phyloP scores from a whole-genome alignment of 2,113 vertebrate species.

The Archilochus colubris region DNA sequence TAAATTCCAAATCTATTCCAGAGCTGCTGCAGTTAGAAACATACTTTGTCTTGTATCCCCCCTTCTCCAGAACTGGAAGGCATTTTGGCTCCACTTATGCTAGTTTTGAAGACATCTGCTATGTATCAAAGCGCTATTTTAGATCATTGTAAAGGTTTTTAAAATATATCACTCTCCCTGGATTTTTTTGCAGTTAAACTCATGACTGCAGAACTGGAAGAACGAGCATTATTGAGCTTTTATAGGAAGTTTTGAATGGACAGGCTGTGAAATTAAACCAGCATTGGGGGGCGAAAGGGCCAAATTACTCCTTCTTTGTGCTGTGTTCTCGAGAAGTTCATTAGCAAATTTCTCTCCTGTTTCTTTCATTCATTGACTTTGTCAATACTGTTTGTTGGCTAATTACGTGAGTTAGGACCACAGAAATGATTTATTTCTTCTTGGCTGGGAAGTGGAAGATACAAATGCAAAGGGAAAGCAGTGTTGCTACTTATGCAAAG shows the following conservation, averaged over 20 bases:
- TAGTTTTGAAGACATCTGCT: conserved; percentile 47
- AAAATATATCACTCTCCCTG: conserved; percentile 3
- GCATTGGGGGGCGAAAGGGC: fast-evolving
- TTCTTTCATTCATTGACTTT: not conserved
- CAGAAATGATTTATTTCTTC: not conserved
- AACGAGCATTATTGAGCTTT: not conserved
- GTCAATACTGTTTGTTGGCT: not conserved
- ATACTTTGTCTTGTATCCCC: conserved; percentile 25
- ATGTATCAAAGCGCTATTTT: conserved; percentile 42
- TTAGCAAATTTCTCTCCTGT: not conserved
- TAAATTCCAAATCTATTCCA: conserved; percentile 7
- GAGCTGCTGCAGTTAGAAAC: conserved; percentile 4
- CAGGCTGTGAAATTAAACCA: conserved; percentile 27
- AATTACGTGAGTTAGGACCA: not conserved
- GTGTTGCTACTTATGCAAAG: not conserved
- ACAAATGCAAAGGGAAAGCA: not conserved
- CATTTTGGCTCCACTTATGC: conserved; percentile 25
- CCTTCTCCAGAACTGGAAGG: conserved; percentile 11
- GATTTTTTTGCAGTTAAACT: not conserved
- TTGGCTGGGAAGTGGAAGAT: not conserved
- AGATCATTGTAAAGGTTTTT: conserved; percentile 28
- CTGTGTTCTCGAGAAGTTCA: not conserved
- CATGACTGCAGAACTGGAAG: not conserved
- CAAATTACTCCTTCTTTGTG: conserved; percentile 1
- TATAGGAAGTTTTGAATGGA: conserved; percentile 35